Evolutionary conservation across 2,888 invertebrate genomes (phyloP), one percentile per base, ranked within the genome.

Genomic region (Salpingus planirostris): DNA sequence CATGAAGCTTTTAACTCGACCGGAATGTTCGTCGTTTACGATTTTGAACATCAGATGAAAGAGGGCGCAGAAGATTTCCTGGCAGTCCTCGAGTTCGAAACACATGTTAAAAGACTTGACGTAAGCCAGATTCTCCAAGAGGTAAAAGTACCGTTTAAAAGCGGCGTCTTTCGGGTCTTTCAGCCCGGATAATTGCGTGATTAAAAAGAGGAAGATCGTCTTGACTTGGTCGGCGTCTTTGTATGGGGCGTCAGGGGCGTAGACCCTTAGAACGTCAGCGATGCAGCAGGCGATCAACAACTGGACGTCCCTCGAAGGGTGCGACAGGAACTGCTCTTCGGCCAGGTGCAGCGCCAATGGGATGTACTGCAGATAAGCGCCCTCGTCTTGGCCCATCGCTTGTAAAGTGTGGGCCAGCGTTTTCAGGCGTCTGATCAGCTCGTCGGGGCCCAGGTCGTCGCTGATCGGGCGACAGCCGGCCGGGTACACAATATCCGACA

Each of bases 41-140:
- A 95, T 92, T 66, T 82, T 87, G 62, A 96, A 96, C 78, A 96
- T 89, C 31, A 93, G 76, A 34, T 84, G 80, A 68, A 95, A 96
- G 2, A 97, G 73, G 8, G 83, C 83, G 57, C 90, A 89, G 68
- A 96, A 95, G 52, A 97, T 92, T 64, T 93, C 92, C 64, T 95
- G 93, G 53, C 90, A 92, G 67, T 96, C 95, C 62, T 96, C 96
- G 36, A 97, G 68, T 63, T 97, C 96, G 60, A 96, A 91, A 64
- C 95, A 96, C 84, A 97, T 96, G 66, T 96, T 96, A 66, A 97
- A 96, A 0, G 93, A 92, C 66, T 97, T 97, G 21, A 96, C 95
- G 64, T 92, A 95, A 0, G 95, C 93, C 51, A 97, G 70, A 67
- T 96, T 97, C 69, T 97, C 96, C 34, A 97, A 69, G 28, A 97